Evolutionary conservation across 92 coral and sea anemone species (phyloP), one percentile per base, ranked within the genome.

Genomic region (Siderastrea siderea): DNA sequence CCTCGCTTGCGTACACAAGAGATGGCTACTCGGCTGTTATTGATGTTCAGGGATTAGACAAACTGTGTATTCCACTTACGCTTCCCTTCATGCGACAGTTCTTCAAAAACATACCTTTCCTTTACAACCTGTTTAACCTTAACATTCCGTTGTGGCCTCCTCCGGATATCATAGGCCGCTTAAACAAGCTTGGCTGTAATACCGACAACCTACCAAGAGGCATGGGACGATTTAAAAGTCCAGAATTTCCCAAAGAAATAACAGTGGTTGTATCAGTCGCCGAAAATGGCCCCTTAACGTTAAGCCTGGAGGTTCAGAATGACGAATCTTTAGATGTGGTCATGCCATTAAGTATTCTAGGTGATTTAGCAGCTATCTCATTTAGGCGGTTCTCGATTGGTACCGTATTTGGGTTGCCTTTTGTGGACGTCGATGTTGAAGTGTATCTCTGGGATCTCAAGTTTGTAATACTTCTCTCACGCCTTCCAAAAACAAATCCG

Each of bases 141-240:
- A 83, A 91, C 66, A 77, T 91, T 62, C 94, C 94, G 3, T 55
- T 91, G 48, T 89, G 95, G 95, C 95, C 95, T 67, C 95, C 92
- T 13, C 87, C 90, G 9, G 89, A 92, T 75, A 58, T 89, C 5
- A 75, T 79, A 43, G 89, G 86, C 66, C 13, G 63, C 48, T 67
- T 92, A 43, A 60, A 67, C 66, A 66, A 7, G 49, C 38, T 92
- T 47, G 92, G 92, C 55, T 61, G 85, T 47, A 92, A 92, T 49
- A 74, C 66, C 8, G 74, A 92, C 17, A 92, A 92, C 80, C 61
- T 92, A 14, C 95, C 95, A 59, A 78, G 54, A 54, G 92, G 92
- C 71, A 88, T 92, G 66, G 87, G 66, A 14, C 80, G 79, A 8
- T 92, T 92, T 72, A 78, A 75, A 55, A 81, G 69, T 46, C 92